A percentile compares a stretch with the other conserved stretches of the same genome.
phyloP scores from a whole-genome alignment of 1,140 invertebrate genomes.

The Nixonia krombeini region DNA sequence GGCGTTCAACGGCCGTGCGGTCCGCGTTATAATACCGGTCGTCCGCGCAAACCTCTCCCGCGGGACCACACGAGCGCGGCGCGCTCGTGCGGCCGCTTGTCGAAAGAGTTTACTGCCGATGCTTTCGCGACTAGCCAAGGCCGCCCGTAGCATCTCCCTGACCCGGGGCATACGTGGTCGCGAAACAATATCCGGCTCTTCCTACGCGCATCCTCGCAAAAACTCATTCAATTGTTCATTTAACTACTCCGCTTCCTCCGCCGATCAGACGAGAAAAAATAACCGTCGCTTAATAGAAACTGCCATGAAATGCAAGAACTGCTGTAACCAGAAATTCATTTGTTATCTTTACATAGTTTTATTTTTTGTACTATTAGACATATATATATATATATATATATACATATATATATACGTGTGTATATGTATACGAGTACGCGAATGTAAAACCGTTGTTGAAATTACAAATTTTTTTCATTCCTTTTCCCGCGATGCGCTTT shows the following conservation, averaged over 20 bases:
- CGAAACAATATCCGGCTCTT: constrained; percentile 15
- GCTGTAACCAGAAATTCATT: too few relatives aligned
- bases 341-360: too few relatives aligned
- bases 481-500: too few relatives aligned
- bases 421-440: too few relatives aligned
- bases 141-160: constrained; percentile 34
- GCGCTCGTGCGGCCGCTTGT: constrained; percentile 34
- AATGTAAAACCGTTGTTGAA: too few relatives aligned
- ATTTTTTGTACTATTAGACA: too few relatives aligned
- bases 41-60: constrained; percentile 39
- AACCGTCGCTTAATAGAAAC: too few relatives aligned
- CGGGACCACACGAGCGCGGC: constrained; percentile 35
- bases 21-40: constrained; percentile 47
- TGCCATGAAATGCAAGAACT: too few relatives aligned
- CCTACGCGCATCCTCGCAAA: constrained; percentile 27
- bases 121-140: constrained; percentile 36
- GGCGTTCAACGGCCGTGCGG: constrained; percentile 49
- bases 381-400: too few relatives aligned
- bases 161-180: constrained; percentile 16
- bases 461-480: too few relatives aligned
- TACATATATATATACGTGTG: too few relatives aligned
- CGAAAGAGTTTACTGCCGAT: constrained; percentile 39
- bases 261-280: too few relatives aligned
- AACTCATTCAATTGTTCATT: constrained; percentile 47
- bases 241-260: constrained; percentile 16